Base-by-base conservation (phyloP, 2,797 vertebrate species). In the Buceros bicornis region DNA sequence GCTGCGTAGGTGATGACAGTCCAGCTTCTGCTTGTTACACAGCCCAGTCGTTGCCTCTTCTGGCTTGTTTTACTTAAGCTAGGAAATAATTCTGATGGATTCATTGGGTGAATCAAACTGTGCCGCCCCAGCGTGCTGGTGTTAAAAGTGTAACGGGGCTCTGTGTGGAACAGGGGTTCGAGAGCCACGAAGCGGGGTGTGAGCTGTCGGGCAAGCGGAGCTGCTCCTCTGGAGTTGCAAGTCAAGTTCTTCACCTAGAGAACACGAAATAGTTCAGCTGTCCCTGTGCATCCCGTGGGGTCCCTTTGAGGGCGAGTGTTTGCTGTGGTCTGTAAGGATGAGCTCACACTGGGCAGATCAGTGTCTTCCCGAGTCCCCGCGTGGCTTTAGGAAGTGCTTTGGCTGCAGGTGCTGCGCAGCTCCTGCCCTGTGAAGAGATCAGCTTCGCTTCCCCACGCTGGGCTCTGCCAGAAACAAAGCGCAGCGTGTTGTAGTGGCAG, bases 211-310 rank as follows among this genome's bases (percentile, higher is more conserved):
- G n/a, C 19, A 10, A 15, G 56, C 1, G 2, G 58, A 57, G 47
- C 78, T 74, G 84, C 51, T 3, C 8, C 25, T 54, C 60, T 76
- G 31, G 18, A 51, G 25, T 7, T 87, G 42, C 18, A 21, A 67
- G 62, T 17, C 42, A 40, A 31, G 11, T 48, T 54, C 37, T 51
- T 51, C 0, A 1, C 3, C 8, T 62, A 21, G 65, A 48, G 67
- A 53, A 26, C 22, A 3, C 0, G 0, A n/a, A 70, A 7, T n/a
- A 11, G 21, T 54, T 76, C 18, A 29, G 9, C 37, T 29, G 29
- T 62, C 76, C 4, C 19, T 53, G 21, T 70, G 8, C 24, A 6
- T 33, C 77, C 26, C 25, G 31, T 42, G 37, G 51, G 51, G 26
- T 67, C 40, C 47, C 48, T 61, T 15, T 15, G 64, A 74, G 64